A percentile compares a stretch with the other conserved stretches of the same genome.
phyloP scores from a whole-genome alignment of 2,797 vertebrate genomes.

The Melanotaenia trifasciata region DNA sequence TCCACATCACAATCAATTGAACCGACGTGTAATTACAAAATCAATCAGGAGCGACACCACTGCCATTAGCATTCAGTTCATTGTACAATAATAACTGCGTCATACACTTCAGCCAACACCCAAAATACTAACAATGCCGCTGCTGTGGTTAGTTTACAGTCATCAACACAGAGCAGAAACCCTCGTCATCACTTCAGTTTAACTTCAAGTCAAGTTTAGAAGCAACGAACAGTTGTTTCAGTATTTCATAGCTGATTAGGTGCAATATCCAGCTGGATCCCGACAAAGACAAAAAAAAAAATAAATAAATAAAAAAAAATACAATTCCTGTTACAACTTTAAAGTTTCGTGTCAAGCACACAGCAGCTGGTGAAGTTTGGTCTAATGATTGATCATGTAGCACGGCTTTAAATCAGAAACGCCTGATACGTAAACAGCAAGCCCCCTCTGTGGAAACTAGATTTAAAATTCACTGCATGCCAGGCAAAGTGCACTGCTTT shows the following conservation, averaged over 20 bases:
- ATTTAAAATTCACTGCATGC: slow-evolving; percentile 58
- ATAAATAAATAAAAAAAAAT: slow-evolving; percentile 10
- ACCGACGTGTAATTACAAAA: slow-evolving; percentile 17
- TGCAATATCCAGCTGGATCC: slow-evolving; percentile 8
- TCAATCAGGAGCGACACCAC: neutral
- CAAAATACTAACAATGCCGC: slow-evolving; percentile 32
- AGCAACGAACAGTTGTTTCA: slow-evolving; percentile 10
- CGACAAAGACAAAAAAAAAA: slow-evolving; percentile 24
- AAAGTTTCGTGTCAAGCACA: slow-evolving; percentile 17
- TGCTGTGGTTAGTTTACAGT: slow-evolving; percentile 22
- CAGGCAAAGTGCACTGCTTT: slow-evolving; percentile 54
- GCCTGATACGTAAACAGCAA: slow-evolving; percentile 49
- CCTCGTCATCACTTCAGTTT: slow-evolving; percentile 3
- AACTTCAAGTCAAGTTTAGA: slow-evolving; percentile 15
- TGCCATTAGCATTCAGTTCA: slow-evolving; percentile 4
- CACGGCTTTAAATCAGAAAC: slow-evolving; percentile 50
- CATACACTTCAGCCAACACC: slow-evolving; percentile 20
- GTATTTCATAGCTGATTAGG: slow-evolving; percentile 24
- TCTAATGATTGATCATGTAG: slow-evolving; percentile 51
- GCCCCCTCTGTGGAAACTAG: slow-evolving; percentile 48
- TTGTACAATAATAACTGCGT: slow-evolving; percentile 8
- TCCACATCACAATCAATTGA: slow-evolving; percentile 7
- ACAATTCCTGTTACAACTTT: neutral
- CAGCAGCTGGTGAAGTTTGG: slow-evolving; percentile 46
- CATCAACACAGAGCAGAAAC: slow-evolving; percentile 10